These are phyloP conservation scores for Neoascia interrupta DNA, from an alignment of 2,888 invertebrate genomes.

Conservation along the genomic window DNA sequence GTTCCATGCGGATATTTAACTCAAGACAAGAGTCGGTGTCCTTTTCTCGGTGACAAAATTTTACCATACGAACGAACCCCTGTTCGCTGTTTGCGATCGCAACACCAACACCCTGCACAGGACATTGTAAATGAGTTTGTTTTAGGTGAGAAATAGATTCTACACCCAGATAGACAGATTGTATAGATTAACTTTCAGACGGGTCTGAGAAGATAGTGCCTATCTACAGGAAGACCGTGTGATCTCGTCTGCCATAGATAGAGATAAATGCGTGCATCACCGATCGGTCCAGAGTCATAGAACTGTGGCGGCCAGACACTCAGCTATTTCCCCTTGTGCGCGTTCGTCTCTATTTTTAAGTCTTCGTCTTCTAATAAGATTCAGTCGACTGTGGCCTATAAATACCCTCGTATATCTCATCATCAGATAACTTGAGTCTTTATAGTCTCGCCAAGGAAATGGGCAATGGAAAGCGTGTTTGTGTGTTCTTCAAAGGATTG, in stretches of 20 bases:
- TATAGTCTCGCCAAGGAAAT: constrained; percentile 56
- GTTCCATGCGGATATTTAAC: constrained; percentile 65
- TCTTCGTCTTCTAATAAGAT: constrained; percentile 54
- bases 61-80: constrained; percentile 6
- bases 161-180: constrained; percentile 45
- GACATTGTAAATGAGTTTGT: constrained; percentile 5
- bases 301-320: constrained; percentile 66
- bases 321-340: constrained; percentile 53
- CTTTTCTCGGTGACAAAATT: constrained; percentile 45
- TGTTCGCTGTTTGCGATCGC: too few species aligned
- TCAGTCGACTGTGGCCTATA: constrained; percentile 61
- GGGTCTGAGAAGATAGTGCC: constrained; percentile 14
- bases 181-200: constrained; percentile 42
- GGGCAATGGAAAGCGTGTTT: constrained; percentile 11
- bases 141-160: constrained; percentile 58
- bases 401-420: constrained; percentile 64
- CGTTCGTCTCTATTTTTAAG: constrained; percentile 59
- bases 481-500: constrained; percentile 21
- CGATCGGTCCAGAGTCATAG: constrained; percentile 53
- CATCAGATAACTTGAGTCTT: constrained; percentile 57
- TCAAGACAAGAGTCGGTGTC: constrained; percentile 62
- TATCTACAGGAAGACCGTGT: constrained; percentile 20
- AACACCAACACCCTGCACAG: constrained; percentile 27
- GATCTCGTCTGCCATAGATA: constrained; percentile 38
- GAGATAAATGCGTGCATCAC: background rate